These are phyloP conservation scores for Drosophila ficusphila DNA, from an alignment of 1,140 invertebrate species.

Conservation along the genomic window DNA sequence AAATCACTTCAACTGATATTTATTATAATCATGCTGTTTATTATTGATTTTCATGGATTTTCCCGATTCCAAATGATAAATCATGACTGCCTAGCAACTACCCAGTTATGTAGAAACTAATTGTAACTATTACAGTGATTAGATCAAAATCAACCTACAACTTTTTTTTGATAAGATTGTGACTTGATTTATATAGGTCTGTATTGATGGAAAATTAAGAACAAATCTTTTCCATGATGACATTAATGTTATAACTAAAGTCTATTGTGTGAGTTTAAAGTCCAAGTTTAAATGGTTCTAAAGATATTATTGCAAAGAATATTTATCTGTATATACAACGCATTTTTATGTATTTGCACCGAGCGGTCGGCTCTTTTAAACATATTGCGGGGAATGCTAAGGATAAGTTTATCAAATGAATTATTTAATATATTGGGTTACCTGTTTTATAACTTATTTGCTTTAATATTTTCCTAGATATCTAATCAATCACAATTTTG, in stretches of 20 bases:
- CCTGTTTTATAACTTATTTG: background rate
- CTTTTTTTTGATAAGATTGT: slow-evolving; percentile 13
- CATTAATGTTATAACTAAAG: background rate
- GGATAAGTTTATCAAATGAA: background rate
- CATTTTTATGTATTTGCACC: slow-evolving; percentile 7
- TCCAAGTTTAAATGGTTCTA: background rate
- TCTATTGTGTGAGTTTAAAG: slow-evolving; percentile 6
- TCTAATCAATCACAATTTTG: no score
- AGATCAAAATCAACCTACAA: slow-evolving; percentile 14
- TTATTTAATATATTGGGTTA: background rate
- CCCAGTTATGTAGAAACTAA: background rate
- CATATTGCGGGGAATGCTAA: background rate
- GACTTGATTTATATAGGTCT: slow-evolving; percentile 1
- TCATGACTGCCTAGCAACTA: slow-evolving; percentile 21
- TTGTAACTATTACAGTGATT: slow-evolving; percentile 46
- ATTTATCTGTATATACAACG: slow-evolving; percentile 3
- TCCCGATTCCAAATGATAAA: slow-evolving; percentile 1
- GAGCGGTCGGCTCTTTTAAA: background rate
- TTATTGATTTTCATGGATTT: slow-evolving; percentile 10
- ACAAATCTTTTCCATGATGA: background rate
- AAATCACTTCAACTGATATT: slow-evolving; percentile 8
- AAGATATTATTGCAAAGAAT: slow-evolving; percentile 5
- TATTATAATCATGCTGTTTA: background rate
- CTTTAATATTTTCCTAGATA: background rate
- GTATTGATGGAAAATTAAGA: background rate